Conservation (phyloP, 1,140 invertebrate genomes). For the Nephila pilipes region DNA sequence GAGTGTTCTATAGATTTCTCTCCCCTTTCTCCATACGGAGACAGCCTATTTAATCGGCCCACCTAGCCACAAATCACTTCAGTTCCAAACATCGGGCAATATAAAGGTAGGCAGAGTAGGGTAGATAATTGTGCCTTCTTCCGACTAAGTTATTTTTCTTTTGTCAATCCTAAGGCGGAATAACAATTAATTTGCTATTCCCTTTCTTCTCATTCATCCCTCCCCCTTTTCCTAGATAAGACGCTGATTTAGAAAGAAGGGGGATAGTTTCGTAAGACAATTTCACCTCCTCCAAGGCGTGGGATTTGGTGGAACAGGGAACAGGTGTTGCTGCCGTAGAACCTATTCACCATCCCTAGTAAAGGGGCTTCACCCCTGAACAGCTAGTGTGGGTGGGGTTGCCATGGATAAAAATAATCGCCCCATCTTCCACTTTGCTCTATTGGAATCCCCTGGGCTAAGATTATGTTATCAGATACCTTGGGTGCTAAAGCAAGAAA, state of each 20-base stretch:
- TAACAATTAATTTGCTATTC: constrained; percentile 57
- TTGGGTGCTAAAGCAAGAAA: too few species aligned
- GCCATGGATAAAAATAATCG: constrained; percentile 11
- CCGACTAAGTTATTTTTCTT: constrained; percentile 43
- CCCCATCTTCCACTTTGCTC: neutral
- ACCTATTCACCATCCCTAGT: constrained; percentile 39
- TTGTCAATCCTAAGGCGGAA: constrained; percentile 40
- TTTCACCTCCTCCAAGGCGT: constrained; percentile 41
- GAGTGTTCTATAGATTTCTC: neutral
- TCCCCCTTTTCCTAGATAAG: constrained; percentile 6
- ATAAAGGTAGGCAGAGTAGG: constrained; percentile 19
- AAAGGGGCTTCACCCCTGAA: constrained; percentile 42
- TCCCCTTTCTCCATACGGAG: neutral
- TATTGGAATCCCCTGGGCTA: neutral
- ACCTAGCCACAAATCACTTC: constrained; percentile 29
- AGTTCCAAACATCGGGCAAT: constrained; percentile 28
- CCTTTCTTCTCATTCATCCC: neutral
- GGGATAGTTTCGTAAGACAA: constrained; percentile 37
- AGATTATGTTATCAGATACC: neutral
- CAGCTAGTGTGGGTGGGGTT: constrained; percentile 1
- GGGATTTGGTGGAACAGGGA: constrained; percentile 60
- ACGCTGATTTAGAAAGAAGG: constrained; percentile 56
- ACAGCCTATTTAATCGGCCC: constrained; percentile 34
- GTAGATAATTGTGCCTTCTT: constrained; percentile 45
- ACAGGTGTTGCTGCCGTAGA: constrained; percentile 54